Percentiles rank a stretch among this genome's conserved stretches.
Conservation (phyloP, 2,888 invertebrate genomes). For the Eupithecia pulchellata region DNA sequence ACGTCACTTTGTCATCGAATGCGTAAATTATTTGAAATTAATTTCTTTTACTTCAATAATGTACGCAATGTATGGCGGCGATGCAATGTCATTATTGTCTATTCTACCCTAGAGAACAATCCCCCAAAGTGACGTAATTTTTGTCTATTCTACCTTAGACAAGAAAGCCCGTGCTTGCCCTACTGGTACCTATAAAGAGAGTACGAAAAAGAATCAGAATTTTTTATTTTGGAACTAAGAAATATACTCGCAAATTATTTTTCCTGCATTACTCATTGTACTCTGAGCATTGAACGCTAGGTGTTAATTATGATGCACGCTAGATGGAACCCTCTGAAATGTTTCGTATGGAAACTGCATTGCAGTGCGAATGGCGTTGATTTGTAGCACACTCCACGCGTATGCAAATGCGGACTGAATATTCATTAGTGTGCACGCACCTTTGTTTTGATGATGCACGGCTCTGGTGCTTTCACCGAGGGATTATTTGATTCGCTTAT, state of each 20-base stretch:
- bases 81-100: too few relatives aligned
- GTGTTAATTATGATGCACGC: conserved; percentile 35
- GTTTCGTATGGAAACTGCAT: conserved; percentile 21
- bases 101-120: too few relatives aligned
- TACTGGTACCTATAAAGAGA: too few relatives aligned
- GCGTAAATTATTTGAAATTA: too few relatives aligned
- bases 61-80: too few relatives aligned
- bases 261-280: background rate
- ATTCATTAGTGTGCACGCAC: conserved; percentile 16
- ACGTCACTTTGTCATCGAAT: too few relatives aligned
- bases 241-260: background rate
- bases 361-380: conserved; percentile 23
- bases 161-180: too few relatives aligned
- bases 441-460: conserved; percentile 8
- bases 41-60: too few relatives aligned
- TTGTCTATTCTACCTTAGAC: too few relatives aligned
- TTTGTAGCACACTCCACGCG: conserved; percentile 18
- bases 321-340: conserved; percentile 22
- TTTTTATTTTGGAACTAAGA: background rate
- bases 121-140: too few relatives aligned
- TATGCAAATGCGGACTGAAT: conserved; percentile 13
- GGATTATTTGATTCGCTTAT: background rate
- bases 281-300: background rate
- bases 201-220: background rate
- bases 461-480: conserved; percentile 1